Evolutionary conservation across 1,140 invertebrate species (phyloP), one percentile per base, ranked within the genome.

Genomic region (Drosophila malerkotliana): DNA sequence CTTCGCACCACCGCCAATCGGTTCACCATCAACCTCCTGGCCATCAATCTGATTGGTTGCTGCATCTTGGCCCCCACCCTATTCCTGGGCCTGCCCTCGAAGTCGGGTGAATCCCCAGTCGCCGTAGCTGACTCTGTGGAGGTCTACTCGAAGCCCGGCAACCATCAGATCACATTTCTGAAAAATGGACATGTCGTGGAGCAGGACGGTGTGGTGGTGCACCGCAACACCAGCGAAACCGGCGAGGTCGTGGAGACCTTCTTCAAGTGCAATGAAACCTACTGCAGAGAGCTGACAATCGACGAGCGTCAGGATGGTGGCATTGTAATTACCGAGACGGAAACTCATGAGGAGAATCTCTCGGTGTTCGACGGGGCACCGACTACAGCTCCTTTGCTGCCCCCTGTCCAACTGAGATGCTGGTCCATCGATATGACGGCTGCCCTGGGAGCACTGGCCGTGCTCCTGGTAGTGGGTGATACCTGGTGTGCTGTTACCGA

Each of bases 401-500:
- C 84, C 4, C 51, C 69, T 1, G 78, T 85, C 34, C 51, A 87
- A 56, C 59, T 85, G 34, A 74, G 91, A n/a, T 91, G 89, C 41
- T 92, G 91, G 91, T 91, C 90, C 21, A 89, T 92, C 10, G 91
- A 92, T 32, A 90, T 92, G 85, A 76, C 91, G 0, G 90, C 91
- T 2, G 91, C 91, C 4, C 56, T 92, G 64, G 91, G 91, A 12
- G 93, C 95, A 2, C 93, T 97, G 18, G 95, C 95, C 1, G 94
- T 97, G 5, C 93, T 97, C 7, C 93, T 98, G 8, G 97, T 98
- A 37, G 96, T 96, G 1, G 92, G 97, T 2, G 97, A 98, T 85
- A 96, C 97, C 79, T 97, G 97, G 91, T 95, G 96, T 71, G 97
- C 97, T 0, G 96, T 98, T 30, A 96, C 96, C 4, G 96, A 97